A percentile compares a stretch with the other conserved stretches of the same genome.
These are phyloP conservation scores for Chiloscyllium plagiosum DNA, from an alignment of 2,113 vertebrate genomes.

Conservation along the genomic window DNA sequence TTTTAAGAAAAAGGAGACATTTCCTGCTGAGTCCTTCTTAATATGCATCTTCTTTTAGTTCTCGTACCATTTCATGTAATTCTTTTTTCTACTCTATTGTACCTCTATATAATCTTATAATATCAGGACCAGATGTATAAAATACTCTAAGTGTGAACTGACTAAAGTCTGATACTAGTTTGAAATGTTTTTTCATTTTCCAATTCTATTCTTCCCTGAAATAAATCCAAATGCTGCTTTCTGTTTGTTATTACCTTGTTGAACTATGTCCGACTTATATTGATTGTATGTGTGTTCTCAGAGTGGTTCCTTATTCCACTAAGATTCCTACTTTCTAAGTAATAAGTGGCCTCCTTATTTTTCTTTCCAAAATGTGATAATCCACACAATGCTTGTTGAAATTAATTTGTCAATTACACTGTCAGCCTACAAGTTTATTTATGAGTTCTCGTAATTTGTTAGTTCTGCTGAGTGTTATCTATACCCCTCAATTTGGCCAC, in stretches of 20 bases:
- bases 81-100: not conserved
- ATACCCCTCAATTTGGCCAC: not conserved
- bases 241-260: not conserved
- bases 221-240: not conserved
- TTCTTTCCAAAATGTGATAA: not conserved
- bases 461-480: not conserved
- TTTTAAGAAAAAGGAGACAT: too few relatives aligned
- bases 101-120: not conserved
- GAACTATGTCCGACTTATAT: not conserved
- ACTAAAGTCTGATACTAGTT: not conserved
- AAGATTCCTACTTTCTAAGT: not conserved
- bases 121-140: not conserved
- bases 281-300: not conserved
- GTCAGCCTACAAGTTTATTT: not conserved
- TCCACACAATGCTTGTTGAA: not conserved
- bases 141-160: not conserved
- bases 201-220: not conserved
- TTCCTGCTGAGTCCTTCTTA: not conserved
- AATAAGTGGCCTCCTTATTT: not conserved
- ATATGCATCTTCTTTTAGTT: not conserved
- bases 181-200: not conserved
- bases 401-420: not conserved
- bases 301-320: not conserved
- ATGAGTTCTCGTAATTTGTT: not conserved
- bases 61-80: not conserved